Base-by-base conservation (phyloP, 2,888 invertebrate genomes). In the Oxycera nigricornis region DNA sequence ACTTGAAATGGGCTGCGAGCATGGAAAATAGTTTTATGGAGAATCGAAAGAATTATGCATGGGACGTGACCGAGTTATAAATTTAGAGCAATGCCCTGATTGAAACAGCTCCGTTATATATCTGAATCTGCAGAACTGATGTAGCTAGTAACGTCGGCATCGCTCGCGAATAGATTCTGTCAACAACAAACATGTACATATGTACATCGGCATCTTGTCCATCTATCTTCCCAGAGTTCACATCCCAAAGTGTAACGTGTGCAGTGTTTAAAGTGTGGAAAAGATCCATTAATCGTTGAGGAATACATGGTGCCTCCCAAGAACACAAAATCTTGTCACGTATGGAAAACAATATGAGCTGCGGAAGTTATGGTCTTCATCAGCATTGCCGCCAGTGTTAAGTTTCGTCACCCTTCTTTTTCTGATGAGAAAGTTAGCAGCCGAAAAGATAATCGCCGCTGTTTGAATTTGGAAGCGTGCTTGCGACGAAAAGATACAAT, bases 41-140 rank as follows among this genome's bases (percentile, higher is more conserved):
- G 67, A 39, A 59, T 24, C 46, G 67, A 46, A 46, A 9, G 67
- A 39, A 67, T 67, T 67, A 67, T 67, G n/a, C 67, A 67, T 67
- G 67, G 26, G 67, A 67, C 67, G 67, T 67, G 67, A 39, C 67
- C 41, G 67, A 41, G n/a, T 67, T 67, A 67, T 46, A 46, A 41
- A 67, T 67, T 41, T 41, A 41, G 67, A 39, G 41, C 67, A 67
- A 62, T 62, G 62, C 62, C 62, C 62, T 46, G 67, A 41, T 28
- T 59, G 28, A 59, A 59, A 59, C 2, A 14, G 30, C 28, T 55
- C 59, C 59, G 24, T 59, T 59, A 59, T 30, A 59, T 14, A 59
- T 55, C 22, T 55, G 50, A 50, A 50, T 7, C 39, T 39, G 39
- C 39, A 39, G 14, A 7, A 14, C 14, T 7, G 14, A 39, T 7